Evolutionary conservation across 2,888 invertebrate genomes (phyloP), one percentile per base, ranked within the genome.

Genomic region (Entomobrya proxima): DNA sequence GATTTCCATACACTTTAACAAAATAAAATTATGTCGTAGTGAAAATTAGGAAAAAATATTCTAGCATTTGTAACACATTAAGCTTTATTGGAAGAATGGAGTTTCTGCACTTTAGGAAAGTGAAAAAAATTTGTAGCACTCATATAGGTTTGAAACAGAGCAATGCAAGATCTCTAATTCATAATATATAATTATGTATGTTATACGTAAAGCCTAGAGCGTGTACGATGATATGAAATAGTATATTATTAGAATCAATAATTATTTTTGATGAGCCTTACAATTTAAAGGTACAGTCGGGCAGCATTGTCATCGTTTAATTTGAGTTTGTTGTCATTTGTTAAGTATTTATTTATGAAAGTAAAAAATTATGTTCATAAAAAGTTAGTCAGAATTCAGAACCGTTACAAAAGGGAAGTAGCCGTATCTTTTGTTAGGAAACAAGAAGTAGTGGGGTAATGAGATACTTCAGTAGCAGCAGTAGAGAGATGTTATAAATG

Each of bases 101-200:
- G 27, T 24, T 61, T 64, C n/a, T 64, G 3, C 18, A 18, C 37
- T 64, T 32, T 32, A n/a, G n/a, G 64, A 64, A 35, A 64, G 18
- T 32, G n/a, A n/a, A n/a, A n/a, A n/a, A n/a, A n/a, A n/a, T n/a
- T n/a, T n/a, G n/a, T n/a, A n/a, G n/a, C n/a, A n/a, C n/a, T n/a
- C n/a, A n/a, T n/a, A n/a, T n/a, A n/a, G n/a, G n/a, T n/a, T n/a
- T n/a, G n/a, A n/a, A n/a, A 32, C 11, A 27, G n/a, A 64, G 64
- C 32, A 64, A 64, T 18, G 58, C 58, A 61, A 64, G 64, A 64
- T 64, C 64, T 64, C 64, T 64, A 64, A 64, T 64, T 64, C n/a
- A n/a, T n/a, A n/a, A n/a, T n/a, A n/a, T n/a, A n/a, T 64, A 64
- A 64, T 64, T 64, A 32, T 64, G 64, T 35, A 64, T 35, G 32